Percentiles rank a stretch among this genome's conserved stretches.
phyloP scores from a whole-genome alignment of 2,113 vertebrate species.

The Regulus satrapa region DNA sequence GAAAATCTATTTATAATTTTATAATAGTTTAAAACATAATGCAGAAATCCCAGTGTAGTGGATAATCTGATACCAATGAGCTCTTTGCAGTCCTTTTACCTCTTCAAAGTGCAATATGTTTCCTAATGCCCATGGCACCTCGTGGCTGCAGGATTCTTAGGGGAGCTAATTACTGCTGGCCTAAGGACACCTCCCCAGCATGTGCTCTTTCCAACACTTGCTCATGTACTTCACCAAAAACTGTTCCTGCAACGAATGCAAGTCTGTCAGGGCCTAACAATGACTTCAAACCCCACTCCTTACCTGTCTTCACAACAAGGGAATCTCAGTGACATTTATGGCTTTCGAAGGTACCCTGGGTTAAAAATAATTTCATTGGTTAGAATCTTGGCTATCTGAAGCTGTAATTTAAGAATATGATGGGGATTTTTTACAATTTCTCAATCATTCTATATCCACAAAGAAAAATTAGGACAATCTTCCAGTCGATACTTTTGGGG shows the following conservation, averaged over 20 bases:
- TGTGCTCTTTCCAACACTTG: neutral
- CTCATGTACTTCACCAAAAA: neutral
- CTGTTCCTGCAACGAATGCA: neutral
- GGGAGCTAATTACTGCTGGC: slow-evolving; percentile 14
- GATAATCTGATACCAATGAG: neutral
- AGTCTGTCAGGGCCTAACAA: neutral
- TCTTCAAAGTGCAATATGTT: neutral
- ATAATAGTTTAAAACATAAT: neutral
- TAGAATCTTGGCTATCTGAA: neutral
- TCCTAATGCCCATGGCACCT: neutral
- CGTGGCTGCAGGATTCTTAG: neutral
- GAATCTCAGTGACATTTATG: neutral
- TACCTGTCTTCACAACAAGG: neutral
- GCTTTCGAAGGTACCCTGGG: neutral
- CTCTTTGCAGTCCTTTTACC: neutral
- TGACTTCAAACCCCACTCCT: neutral
- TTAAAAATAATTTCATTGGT: neutral
- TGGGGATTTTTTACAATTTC: neutral
- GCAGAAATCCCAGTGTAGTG: neutral
- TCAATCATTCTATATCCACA: neutral
- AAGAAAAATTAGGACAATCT: neutral
- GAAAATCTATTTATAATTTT: neutral
- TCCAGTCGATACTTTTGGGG: neutral
- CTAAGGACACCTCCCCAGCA: neutral
- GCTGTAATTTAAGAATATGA: neutral